Conservation (phyloP, 2,888 invertebrate species). For the Sepiola atlantica region DNA sequence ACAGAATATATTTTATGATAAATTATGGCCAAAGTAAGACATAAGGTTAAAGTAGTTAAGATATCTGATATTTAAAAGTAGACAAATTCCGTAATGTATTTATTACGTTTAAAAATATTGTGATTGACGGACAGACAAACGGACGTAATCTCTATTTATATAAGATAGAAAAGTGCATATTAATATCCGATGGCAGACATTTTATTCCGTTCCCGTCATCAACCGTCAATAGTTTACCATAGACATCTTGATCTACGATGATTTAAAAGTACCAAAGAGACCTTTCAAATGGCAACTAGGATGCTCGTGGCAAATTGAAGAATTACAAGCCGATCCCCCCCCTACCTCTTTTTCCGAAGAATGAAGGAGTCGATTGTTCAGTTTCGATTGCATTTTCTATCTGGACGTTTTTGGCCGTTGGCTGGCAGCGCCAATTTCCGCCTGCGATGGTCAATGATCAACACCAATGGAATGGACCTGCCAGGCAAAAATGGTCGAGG, state of each 20-base stretch:
- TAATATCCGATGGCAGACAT: not conserved
- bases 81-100: too few relatives aligned
- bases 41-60: too few relatives aligned
- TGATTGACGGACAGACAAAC: too few relatives aligned
- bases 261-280: not conserved
- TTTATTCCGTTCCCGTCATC: not conserved
- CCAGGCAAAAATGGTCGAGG: not conserved
- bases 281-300: not conserved
- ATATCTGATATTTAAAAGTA: too few relatives aligned
- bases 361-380: not conserved
- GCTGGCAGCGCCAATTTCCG: not conserved
- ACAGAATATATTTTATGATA: too few relatives aligned
- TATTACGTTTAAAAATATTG: too few relatives aligned
- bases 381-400: not conserved
- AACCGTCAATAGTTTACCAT: too few relatives aligned
- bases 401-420: slow-evolving; percentile 1
- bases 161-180: too few relatives aligned
- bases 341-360: not conserved
- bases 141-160: too few relatives aligned
- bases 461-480: not conserved
- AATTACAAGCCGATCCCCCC: not conserved
- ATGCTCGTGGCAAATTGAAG: not conserved
- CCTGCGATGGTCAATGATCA: not conserved
- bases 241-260: not conserved
- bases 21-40: too few relatives aligned